Evolutionary conservation across 2,888 invertebrate species (phyloP), one percentile per base, ranked within the genome.

Genomic region (Xanthorhoe designata): DNA sequence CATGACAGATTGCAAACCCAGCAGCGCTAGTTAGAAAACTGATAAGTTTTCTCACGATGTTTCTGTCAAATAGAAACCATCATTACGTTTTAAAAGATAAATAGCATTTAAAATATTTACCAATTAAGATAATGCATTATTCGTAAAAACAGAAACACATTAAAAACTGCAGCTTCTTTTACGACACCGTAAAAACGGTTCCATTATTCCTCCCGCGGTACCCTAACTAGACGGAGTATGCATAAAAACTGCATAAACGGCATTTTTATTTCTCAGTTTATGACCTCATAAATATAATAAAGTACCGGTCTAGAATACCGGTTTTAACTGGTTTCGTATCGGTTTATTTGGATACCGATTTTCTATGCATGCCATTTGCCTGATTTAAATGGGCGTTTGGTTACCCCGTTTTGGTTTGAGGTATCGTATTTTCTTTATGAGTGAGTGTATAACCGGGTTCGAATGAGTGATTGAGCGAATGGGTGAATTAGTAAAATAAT

Each of bases 231-330:
- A 66, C 66, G 51, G 59, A 64, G 60, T 71, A 70, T 78, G 79
- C 76, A 78, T 78, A 82, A 83, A 82, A 84, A 84, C 76, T 81
- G 82, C 79, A 82, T 76, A 76, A 81, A 77, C 73, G 71, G 73
- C 73, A 64, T 72, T 81, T 84, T 82, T 81, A 80, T 78, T 76
- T 70, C 76, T 61, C 63, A 66, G 71, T 82, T 82, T 83, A 84
- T 76, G 76, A 76, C 70, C 66, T 72, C 75, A 77, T 82, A 83
- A 83, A 83, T 83, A 79, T 72, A 71, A 71, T 66, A 64, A 72
- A 76, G 76, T 70, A 73, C 72, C 67, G 63, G 54, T 68, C 62
- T 67, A 58, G 61, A 59, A 65, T 65, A 50, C 58, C 32, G 66
- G 54, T 62, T 35, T 59, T 56, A 54, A 53, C 29, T 47, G 62